A percentile compares a stretch with the other conserved stretches of the same genome.
Conservation (phyloP, 2,888 invertebrate species). For the Habroteleia sp. region DNA sequence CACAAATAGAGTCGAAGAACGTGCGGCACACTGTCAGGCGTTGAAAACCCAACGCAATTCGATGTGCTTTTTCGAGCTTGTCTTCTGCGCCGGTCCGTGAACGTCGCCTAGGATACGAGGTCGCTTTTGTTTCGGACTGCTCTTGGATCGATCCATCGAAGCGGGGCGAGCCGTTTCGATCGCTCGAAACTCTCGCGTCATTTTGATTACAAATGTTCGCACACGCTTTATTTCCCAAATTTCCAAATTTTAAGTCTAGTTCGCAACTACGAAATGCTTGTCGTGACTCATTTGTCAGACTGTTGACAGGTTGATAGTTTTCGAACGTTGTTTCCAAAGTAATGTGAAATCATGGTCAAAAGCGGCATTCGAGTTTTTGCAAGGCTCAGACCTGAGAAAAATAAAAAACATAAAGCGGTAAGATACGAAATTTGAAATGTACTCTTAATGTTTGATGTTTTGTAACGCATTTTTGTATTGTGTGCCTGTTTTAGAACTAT, state of each 20-base stretch:
- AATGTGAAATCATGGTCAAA: conserved; percentile 39
- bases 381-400: conserved; percentile 50
- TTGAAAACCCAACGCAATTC: conserved; percentile 64
- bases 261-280: not conserved
- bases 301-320: conserved; percentile 15
- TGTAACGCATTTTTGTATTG: no score
- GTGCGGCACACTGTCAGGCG: conserved; percentile 66
- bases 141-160: conserved; percentile 67
- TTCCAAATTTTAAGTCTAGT: conserved; percentile 5
- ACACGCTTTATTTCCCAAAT: not conserved
- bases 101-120: conserved; percentile 87
- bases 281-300: not conserved
- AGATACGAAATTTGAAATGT: no score
- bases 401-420: conserved; percentile 44
- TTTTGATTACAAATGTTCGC: not conserved
- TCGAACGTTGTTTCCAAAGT: not conserved
- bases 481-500: conserved; percentile 65
- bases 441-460: no score
- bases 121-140: conserved; percentile 84
- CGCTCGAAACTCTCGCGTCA: conserved; percentile 32
- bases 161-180: conserved; percentile 29
- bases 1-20: conserved; percentile 69
- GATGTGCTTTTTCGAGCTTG: conserved; percentile 66
- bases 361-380: conserved; percentile 57
- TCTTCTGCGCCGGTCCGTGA: conserved; percentile 80